Evolutionary conservation across 2,113 vertebrate genomes (phyloP), one percentile per base, ranked within the genome.

Genomic region (Scartelaos histophorus): DNA sequence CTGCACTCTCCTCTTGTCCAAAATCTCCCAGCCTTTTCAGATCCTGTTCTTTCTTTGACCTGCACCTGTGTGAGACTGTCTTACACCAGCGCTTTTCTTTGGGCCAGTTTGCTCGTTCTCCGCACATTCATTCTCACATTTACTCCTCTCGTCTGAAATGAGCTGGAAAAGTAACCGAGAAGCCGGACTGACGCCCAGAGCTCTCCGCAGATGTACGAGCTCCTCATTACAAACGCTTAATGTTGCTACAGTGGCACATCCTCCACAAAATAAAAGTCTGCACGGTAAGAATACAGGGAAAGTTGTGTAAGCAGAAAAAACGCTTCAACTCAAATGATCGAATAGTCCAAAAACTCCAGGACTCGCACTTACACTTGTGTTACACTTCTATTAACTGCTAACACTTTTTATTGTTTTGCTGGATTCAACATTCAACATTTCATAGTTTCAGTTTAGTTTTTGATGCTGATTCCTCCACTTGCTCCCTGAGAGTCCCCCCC

Each of bases 221-320:
- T 70, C 85, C 83, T 71, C 79, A 87, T 87, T 88, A 87, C 76
- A 86, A 84, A 90, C 71, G 87, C 75, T 73, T 88, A 88, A 86
- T 84, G 81, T 84, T 66, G 22, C 64, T 74, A 67, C 46, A 74
- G 75, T 74, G 29, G 21, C 56, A 85, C 68, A 71, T 76, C 72
- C 22, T 75, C 78, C 76, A 3, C 62, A 54, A 58, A 24, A 58
- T 24, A 58, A 13, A 15, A 15, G 22, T 0, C 7, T 10, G 21
- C 51, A 66, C 61, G 56, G 69, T 70, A 73, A 75, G 75, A 47
- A 47, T 13, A 13, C 46, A 47, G 12, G 46, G 15, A 16, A 53
- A 53, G 19, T n/a, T 53, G 2, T 54, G 51, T 54, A 54, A 54
- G 46, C 3, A 16, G 13, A 16, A 16, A 47, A 16, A 29, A 29